These are phyloP conservation scores for Gibbula magus DNA, from an alignment of 2,888 invertebrate species.

Conservation along the genomic window DNA sequence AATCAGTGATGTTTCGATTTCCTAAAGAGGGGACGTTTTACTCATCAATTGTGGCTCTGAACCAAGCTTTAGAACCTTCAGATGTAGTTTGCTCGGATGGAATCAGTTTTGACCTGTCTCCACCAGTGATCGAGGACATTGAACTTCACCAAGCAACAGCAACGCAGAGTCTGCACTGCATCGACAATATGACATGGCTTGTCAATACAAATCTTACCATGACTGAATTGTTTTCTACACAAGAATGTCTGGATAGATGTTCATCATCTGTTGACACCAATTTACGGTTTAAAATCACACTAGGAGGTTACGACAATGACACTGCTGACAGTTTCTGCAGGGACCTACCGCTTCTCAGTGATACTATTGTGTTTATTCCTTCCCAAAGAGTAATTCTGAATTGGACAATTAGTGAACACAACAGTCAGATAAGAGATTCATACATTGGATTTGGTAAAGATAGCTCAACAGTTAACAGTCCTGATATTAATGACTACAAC, in stretches of 20 bases:
- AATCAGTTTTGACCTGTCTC: slow-evolving; percentile 46
- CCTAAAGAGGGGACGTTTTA: slow-evolving; percentile 40
- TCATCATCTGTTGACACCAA: neutral
- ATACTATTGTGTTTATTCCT: slow-evolving; percentile 39
- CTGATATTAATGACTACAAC: slow-evolving; percentile 39
- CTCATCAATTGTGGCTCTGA: slow-evolving; percentile 51
- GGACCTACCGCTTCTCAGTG: slow-evolving; percentile 5
- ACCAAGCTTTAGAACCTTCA: slow-evolving; percentile 56
- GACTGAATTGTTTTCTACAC: slow-evolving; percentile 16
- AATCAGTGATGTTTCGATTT: neutral
- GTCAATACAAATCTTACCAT: slow-evolving; percentile 37
- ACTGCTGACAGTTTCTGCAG: slow-evolving; percentile 11
- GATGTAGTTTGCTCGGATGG: slow-evolving; percentile 58
- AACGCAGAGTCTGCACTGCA: neutral
- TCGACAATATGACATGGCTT: slow-evolving; percentile 31
- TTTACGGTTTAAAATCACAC: slow-evolving; percentile 25
- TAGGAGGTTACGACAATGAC: neutral
- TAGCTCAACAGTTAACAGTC: neutral
- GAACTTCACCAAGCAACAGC: neutral
- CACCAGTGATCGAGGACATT: slow-evolving; percentile 42
- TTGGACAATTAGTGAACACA: slow-evolving; percentile 42
- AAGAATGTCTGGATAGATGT: slow-evolving; percentile 30
- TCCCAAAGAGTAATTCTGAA: slow-evolving; percentile 40
- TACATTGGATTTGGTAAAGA: slow-evolving; percentile 43
- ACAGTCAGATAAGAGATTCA: slow-evolving; percentile 48